phyloP scores from a whole-genome alignment of 2,113 vertebrate species.

The Cairina moschata region DNA sequence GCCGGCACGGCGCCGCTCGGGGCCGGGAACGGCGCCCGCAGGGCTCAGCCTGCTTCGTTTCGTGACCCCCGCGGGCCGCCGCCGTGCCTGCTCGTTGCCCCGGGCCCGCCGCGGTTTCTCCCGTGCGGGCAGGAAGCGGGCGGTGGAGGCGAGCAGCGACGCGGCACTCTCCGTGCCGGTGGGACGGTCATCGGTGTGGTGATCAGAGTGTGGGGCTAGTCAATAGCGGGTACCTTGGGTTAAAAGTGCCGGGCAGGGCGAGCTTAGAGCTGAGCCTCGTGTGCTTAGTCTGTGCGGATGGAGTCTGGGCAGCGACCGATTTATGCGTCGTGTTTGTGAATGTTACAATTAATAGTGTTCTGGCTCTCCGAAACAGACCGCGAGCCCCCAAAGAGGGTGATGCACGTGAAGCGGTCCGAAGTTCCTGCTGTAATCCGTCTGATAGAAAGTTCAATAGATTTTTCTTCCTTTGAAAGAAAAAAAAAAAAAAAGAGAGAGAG shows the following conservation, averaged over 20 bases:
- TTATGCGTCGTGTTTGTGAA: slow-evolving; percentile 18
- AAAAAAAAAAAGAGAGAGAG: too few relatives aligned
- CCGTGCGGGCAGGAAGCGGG: background rate
- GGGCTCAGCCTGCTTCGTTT: too few relatives aligned
- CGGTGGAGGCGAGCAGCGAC: background rate
- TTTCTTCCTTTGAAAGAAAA: background rate
- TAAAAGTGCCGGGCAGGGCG: background rate
- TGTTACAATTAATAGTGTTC: slow-evolving; percentile 14
- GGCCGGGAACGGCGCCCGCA: too few relatives aligned
- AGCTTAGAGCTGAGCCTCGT: background rate
- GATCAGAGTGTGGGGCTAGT: background rate
- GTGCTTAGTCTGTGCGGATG: background rate
- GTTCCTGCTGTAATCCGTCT: background rate
- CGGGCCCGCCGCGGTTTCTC: too few relatives aligned
- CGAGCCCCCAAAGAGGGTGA: slow-evolving; percentile 9
- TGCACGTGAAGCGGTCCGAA: background rate
- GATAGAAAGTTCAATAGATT: background rate
- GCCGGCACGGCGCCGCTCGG: too few relatives aligned
- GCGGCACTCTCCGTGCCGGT: background rate
- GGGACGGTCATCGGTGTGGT: background rate
- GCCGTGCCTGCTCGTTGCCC: background rate
- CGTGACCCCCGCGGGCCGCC: background rate
- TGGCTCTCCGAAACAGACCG: background rate
- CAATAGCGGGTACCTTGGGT: slow-evolving; percentile 16
- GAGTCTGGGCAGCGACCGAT: slow-evolving; percentile 15